Base-by-base conservation (phyloP, 2,113 vertebrate species). In the Tychaedon coryphoeus region DNA sequence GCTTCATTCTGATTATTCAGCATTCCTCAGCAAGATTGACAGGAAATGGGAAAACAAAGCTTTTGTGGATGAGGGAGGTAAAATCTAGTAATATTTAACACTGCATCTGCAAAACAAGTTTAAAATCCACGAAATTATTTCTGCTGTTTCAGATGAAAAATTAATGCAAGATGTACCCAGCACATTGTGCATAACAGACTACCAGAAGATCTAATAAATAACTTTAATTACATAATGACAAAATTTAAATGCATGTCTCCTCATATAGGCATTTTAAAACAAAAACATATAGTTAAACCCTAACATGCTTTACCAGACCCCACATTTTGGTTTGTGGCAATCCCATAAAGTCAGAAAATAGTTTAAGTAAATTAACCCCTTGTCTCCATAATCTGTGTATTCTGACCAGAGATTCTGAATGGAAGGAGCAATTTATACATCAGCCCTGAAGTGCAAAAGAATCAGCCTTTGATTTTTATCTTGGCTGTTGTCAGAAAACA, bases 1-100 rank as follows among this genome's bases (percentile, higher is more conserved):
- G 62, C 48, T 92, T 89, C 74, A 72, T 94, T 94, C 77, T 86
- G 70, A 87, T 90, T 90, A 73, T 80, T 95, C 92, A 96, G 88
- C 83, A 86, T 80, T 91, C 50, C 22, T 74, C 23, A 83, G 5
- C 36, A 71, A 95, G 90, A 77, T 14, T 93, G 90, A 87, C 62
- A 82, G 76, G 28, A 89, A 95, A 77, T 43, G 84, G 91, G 83
- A 95, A 96, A 85, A 74, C 57, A 95, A 91, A 77, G 69, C 73
- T 92, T 74, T 78, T 0, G 0, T 69, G 48, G 26, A 76, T 79
- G 24, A 70, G 42, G 34, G n/a, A 91, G 23, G 62, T 56, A 76
- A 94, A 76, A 79, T 47, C 73, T 76, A 90, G 66, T 58, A 91
- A 40, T 20, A 60, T 86, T 88, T 88, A 90, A 86, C 42, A 75